phyloP scores from a whole-genome alignment of 2,113 vertebrate species.

The Gymnarchus niloticus region DNA sequence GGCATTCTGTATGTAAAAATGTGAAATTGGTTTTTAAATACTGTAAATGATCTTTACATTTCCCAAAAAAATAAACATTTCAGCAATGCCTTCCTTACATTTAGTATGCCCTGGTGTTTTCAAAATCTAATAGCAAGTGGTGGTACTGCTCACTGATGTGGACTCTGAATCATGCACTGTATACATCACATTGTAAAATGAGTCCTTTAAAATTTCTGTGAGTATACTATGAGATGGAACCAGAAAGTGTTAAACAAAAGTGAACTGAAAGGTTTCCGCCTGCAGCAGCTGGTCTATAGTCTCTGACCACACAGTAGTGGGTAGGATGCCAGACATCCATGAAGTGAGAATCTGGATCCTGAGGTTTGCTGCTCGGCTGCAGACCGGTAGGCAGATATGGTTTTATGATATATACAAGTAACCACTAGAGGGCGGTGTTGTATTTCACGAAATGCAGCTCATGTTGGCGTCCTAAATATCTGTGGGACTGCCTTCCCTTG shows the following conservation, averaged over 20 bases:
- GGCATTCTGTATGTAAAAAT: conserved; percentile 36
- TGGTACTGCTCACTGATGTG: conserved; percentile 16
- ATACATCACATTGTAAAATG: no score
- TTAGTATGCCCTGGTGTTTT: conserved; percentile 36
- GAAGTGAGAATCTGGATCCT: neutral
- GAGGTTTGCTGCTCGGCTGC: no score
- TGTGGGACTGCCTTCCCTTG: neutral
- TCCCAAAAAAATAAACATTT: conserved; percentile 21
- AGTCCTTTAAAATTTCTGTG: neutral
- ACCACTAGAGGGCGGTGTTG: conserved; percentile 3
- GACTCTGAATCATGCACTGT: no score
- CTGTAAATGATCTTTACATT: conserved; percentile 16
- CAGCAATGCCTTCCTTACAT: conserved; percentile 33
- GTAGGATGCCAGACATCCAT: no score
- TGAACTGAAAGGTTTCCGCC: neutral
- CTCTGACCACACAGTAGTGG: neutral
- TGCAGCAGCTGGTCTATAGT: neutral
- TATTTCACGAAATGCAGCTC: neutral
- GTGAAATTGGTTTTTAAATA: conserved; percentile 1
- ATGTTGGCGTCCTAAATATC: neutral
- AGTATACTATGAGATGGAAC: neutral
- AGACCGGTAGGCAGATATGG: no score
- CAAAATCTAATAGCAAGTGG: neutral
- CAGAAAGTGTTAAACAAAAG: neutral
- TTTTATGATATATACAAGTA: neutral